phyloP scores from a whole-genome alignment of 2,888 invertebrate genomes.

The Drosophila siamana region DNA sequence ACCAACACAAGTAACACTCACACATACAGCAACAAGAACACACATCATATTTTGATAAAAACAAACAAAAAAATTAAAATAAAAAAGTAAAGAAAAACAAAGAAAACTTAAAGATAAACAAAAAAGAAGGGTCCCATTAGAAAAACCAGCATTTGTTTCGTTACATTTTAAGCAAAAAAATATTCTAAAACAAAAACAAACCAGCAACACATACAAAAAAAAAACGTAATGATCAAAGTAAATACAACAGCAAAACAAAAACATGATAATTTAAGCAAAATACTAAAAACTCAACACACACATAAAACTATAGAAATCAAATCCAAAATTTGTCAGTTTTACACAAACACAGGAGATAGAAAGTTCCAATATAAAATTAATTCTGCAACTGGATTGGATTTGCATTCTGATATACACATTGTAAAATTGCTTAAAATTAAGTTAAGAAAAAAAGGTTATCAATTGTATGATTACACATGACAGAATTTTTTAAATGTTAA shows the following conservation, averaged over 20 bases:
- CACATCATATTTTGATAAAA: constrained; percentile 80
- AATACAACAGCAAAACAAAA: constrained; percentile 43
- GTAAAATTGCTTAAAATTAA: constrained; percentile 74
- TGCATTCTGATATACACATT: constrained; percentile 39
- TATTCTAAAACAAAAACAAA: constrained; percentile 41
- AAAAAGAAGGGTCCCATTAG: constrained; percentile 60
- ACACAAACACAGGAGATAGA: constrained; percentile 23
- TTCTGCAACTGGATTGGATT: constrained; percentile 35
- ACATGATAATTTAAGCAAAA: constrained; percentile 61
- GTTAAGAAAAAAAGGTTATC: constrained; percentile 41
- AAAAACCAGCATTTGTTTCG: constrained; percentile 67
- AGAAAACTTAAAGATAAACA: constrained; percentile 29
- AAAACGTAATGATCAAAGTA: constrained; percentile 76
- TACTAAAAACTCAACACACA: constrained; percentile 37
- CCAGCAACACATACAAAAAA: constrained; percentile 21
- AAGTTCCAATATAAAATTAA: constrained; percentile 42
- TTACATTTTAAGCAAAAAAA: constrained; percentile 65
- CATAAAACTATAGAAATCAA: constrained; percentile 43
- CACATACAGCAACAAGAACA: constrained; percentile 59
- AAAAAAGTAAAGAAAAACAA: constrained; percentile 35
- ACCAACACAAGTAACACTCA: constrained; percentile 38
- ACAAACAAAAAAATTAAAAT: constrained; percentile 39
- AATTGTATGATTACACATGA: constrained; percentile 35
- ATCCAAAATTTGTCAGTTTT: constrained; percentile 31
- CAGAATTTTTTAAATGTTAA: constrained; percentile 41